Conservation (phyloP, 2,113 vertebrate species). For the Chaetodon auriga region DNA sequence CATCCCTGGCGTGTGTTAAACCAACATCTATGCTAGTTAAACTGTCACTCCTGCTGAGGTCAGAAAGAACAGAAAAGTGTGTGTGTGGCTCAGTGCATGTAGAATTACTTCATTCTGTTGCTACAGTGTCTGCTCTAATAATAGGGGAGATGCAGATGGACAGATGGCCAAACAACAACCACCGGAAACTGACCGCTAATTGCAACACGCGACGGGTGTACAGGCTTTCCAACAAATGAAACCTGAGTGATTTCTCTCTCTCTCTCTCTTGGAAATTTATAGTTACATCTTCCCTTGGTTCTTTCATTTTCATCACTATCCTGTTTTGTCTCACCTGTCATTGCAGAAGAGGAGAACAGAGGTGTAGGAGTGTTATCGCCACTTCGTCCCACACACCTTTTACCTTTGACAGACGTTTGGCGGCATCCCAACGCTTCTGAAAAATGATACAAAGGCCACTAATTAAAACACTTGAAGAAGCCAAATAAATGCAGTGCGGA, state of each 20-base stretch:
- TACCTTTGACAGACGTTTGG: conserved; percentile 23
- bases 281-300: conserved; percentile 11
- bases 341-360: conserved; percentile 5
- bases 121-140: conserved; percentile 51
- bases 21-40: conserved; percentile 71
- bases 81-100: conserved; percentile 20
- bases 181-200: conserved; percentile 69
- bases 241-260: conserved; percentile 51
- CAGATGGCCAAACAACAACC: conserved; percentile 73
- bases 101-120: conserved; percentile 30
- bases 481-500: conserved; percentile 30
- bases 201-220: conserved; percentile 64
- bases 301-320: not conserved
- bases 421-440: conserved; percentile 23
- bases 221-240: conserved; percentile 54
- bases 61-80: conserved; percentile 44
- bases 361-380: conserved; percentile 15
- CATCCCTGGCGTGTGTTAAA: conserved; percentile 73
- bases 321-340: conserved; percentile 12
- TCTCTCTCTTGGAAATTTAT: conserved; percentile 27
- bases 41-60: conserved; percentile 71
- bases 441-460: conserved; percentile 55
- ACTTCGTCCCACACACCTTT: conserved; percentile 42
- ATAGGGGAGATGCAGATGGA: conserved; percentile 48
- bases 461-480: conserved; percentile 62